Base-by-base conservation (phyloP, 2,113 vertebrate species). In the Melierax canorus region DNA sequence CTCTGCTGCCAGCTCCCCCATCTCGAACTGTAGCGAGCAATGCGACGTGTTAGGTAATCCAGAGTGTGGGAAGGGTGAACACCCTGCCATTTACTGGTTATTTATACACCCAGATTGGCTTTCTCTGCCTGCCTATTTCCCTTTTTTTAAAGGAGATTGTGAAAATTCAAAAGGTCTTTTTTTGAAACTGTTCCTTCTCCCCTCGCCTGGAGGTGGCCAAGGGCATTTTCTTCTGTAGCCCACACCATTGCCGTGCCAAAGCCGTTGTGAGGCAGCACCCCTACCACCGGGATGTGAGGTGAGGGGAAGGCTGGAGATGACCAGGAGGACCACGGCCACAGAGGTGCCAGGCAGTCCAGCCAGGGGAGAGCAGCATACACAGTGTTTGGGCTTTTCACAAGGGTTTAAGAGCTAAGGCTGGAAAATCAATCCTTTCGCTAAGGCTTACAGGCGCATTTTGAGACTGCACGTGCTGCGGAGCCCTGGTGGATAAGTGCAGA, bases 1-100 rank as follows among this genome's bases (percentile, higher is more conserved):
- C 84, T 91, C 77, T 59, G 67, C 72, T 83, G 83, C 88, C 89
- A 95, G 96, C 94, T 90, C 88, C 95, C 46, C 41, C 51, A 79
- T 26, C 38, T 48, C 7, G 13, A 79, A 84, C 75, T 30, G 69
- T 23, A 74, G 82, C 24, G 1, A 75, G 50, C 10, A 7, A 85
- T 90, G 59, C 15, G n/a, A 78, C 3, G 24, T 7, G 69, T 77
- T 87, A 78, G 82, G 71, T 84, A 96, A 93, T 51, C 20, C 30
- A 2, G 78, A 93, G 83, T 84, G 94, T 92, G 88, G 95, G 84
- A 96, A 92, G 88, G 88, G 93, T 84, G 79, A 93, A 38, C 79
- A 82, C 92, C 96, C 95, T 96, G 90, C 95, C 93, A 87, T 86
- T 93, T 94, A 69, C 79, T 51, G 59, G 56, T 79, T 97, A 94